A percentile compares a stretch with the other conserved stretches of the same genome.
Evolutionary conservation across 1,140 invertebrate species (phyloP).

Genomic region (Potamilus streckersoni): DNA sequence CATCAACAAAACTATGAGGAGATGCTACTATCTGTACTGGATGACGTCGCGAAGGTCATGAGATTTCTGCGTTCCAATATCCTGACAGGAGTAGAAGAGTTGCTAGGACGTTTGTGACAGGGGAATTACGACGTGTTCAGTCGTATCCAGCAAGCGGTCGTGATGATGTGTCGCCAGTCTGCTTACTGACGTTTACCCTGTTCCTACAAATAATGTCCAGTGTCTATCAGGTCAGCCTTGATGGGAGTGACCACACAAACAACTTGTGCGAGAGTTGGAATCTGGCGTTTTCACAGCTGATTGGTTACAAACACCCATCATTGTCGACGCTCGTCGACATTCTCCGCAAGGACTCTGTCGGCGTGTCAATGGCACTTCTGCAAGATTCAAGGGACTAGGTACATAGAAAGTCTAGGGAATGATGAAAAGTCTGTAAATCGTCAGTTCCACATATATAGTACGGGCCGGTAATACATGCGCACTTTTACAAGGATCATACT

Average conservation of each 20-base stretch:
- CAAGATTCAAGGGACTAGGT: constrained; percentile 6
- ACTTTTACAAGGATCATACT: too few species aligned
- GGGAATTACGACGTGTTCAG: too few species aligned
- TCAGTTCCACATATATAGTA: too few species aligned
- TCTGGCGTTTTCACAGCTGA: constrained; percentile 8
- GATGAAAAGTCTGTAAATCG: constrained; percentile 3
- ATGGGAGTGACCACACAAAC: constrained; percentile 8
- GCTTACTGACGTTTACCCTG: neutral
- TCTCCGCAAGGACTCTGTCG: constrained; percentile 12
- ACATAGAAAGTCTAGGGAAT: constrained; percentile 7
- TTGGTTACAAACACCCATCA: constrained; percentile 20
- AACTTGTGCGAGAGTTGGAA: constrained; percentile 30
- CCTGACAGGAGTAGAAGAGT: too few species aligned
- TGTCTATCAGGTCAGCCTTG: constrained; percentile 11
- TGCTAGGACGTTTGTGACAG: too few species aligned
- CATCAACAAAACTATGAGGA: too few species aligned
- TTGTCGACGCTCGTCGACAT: constrained; percentile 12
- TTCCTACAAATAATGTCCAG: constrained; percentile 21
- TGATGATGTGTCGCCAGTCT: too few species aligned
- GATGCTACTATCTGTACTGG: too few species aligned
- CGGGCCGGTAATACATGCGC: too few species aligned
- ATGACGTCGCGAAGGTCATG: too few species aligned
- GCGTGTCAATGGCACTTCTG: constrained; percentile 7
- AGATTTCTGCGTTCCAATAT: too few species aligned
- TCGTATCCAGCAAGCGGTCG: too few species aligned